These are phyloP conservation scores for Sinopyrophorus schimmeli DNA, from an alignment of 2,888 invertebrate genomes.

Conservation along the genomic window DNA sequence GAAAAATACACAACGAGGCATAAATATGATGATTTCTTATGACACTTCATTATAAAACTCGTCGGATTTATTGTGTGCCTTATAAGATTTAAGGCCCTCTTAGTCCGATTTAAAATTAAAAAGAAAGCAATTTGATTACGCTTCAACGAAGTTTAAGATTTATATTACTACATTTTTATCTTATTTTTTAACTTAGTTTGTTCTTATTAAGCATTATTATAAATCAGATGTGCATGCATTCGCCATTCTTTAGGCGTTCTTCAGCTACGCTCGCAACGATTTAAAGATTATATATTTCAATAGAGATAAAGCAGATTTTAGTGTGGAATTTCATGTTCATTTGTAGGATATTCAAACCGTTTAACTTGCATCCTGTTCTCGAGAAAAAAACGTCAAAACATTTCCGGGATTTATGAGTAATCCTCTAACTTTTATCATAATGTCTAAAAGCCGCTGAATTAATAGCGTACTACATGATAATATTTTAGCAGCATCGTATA, in stretches of 20 bases:
- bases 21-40: slow-evolving; percentile 29
- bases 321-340: neutral
- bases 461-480: slow-evolving; percentile 25
- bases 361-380: slow-evolving; percentile 6
- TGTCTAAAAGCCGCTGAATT: slow-evolving; percentile 21
- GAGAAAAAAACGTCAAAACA: slow-evolving; percentile 12
- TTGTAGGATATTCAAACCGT: slow-evolving; percentile 11
- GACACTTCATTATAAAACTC: slow-evolving; percentile 26
- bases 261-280: too few relatives aligned
- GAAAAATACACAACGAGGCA: slow-evolving; percentile 21
- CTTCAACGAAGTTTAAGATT: neutral
- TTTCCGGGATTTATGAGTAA: slow-evolving; percentile 11
- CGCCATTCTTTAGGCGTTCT: too few relatives aligned
- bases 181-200: too few relatives aligned
- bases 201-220: too few relatives aligned
- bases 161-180: too few relatives aligned
- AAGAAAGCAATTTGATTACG: slow-evolving; percentile 4
- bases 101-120: slow-evolving; percentile 10
- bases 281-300: slow-evolving; percentile 11
- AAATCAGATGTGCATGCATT: too few relatives aligned
- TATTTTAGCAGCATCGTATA: slow-evolving; percentile 29
- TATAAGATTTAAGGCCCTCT: slow-evolving; percentile 21
- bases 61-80: slow-evolving; percentile 25
- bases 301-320: slow-evolving; percentile 13
- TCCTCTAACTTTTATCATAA: slow-evolving; percentile 23